Conservation (phyloP, 1,140 invertebrate species). For the Pomacea maculata region DNA sequence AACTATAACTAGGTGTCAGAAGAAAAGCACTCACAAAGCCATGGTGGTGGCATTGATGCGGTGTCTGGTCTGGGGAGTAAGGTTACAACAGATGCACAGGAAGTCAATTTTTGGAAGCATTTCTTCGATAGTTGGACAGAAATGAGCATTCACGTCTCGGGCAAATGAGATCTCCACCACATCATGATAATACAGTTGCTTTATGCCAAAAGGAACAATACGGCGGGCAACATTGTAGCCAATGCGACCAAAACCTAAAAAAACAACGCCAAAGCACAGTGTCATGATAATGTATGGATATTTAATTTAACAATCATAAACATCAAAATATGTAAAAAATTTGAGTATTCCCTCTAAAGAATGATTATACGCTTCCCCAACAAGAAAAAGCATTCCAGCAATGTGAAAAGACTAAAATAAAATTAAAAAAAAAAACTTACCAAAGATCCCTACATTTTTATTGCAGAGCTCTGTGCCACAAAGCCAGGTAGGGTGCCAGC, state of each 20-base stretch:
- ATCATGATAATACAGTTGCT: conserved; percentile 77
- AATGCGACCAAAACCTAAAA: conserved; percentile 77
- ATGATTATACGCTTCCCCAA: background rate
- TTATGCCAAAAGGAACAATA: conserved; percentile 76
- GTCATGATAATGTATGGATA: background rate
- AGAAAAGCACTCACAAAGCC: conserved; percentile 17
- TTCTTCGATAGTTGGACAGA: conserved; percentile 70
- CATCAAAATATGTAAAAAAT: background rate
- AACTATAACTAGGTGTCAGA: too few species aligned
- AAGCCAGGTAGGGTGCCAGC: conserved; percentile 89
- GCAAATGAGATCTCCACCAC: conserved; percentile 71
- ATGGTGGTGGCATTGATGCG: conserved; percentile 46
- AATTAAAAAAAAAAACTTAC: conserved; percentile 47
- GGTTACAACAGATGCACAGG: conserved; percentile 59
- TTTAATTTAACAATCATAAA: background rate
- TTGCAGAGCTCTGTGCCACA: conserved; percentile 81
- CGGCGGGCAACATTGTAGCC: conserved; percentile 74
- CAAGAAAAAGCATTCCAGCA: background rate
- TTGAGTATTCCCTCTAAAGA: background rate
- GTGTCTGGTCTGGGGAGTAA: conserved; percentile 49
- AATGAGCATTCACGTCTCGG: conserved; percentile 72
- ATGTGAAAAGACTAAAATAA: background rate
- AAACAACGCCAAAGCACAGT: background rate
- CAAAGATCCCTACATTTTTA: conserved; percentile 85
- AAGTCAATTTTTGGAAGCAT: conserved; percentile 57